These are phyloP conservation scores for Acanthosepion pharaonis DNA, from an alignment of 2,888 invertebrate genomes.

Conservation along the genomic window DNA sequence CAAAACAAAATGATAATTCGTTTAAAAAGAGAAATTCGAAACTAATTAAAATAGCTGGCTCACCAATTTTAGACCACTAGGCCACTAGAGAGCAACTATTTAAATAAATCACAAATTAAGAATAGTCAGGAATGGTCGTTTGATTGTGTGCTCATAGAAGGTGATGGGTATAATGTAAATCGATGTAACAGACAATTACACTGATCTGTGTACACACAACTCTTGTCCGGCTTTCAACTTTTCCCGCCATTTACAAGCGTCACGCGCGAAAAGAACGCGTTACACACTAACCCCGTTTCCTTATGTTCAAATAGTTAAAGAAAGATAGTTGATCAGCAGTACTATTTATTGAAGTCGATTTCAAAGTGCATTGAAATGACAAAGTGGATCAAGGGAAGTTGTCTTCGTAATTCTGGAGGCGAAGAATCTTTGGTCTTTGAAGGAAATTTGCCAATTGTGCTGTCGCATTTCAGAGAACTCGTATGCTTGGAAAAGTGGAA, in stretches of 20 bases:
- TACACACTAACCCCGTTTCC: background rate
- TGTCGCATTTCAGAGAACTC: too few relatives aligned
- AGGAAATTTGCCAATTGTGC: too few relatives aligned
- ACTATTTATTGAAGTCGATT: background rate
- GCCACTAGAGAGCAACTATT: too few relatives aligned
- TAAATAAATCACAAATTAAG: background rate
- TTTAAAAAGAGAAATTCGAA: too few relatives aligned
- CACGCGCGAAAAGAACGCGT: background rate
- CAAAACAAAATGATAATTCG: too few relatives aligned
- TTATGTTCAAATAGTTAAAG: background rate
- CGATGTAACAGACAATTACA: background rate
- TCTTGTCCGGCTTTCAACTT: background rate
- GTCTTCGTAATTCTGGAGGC: background rate
- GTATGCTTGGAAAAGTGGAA: too few relatives aligned
- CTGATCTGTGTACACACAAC: slow-evolving; percentile 17
- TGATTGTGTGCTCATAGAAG: background rate
- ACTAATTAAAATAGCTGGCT: too few relatives aligned
- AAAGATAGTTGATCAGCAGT: background rate
- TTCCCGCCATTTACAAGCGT: background rate
- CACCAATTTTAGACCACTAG: too few relatives aligned
- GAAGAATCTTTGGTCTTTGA: too few relatives aligned
- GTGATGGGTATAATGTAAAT: background rate
- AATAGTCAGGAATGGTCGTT: background rate
- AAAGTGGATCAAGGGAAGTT: background rate
- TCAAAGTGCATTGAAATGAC: background rate